These are phyloP conservation scores for Sebastes fasciatus DNA, from an alignment of 2,113 vertebrate genomes.

Conservation along the genomic window DNA sequence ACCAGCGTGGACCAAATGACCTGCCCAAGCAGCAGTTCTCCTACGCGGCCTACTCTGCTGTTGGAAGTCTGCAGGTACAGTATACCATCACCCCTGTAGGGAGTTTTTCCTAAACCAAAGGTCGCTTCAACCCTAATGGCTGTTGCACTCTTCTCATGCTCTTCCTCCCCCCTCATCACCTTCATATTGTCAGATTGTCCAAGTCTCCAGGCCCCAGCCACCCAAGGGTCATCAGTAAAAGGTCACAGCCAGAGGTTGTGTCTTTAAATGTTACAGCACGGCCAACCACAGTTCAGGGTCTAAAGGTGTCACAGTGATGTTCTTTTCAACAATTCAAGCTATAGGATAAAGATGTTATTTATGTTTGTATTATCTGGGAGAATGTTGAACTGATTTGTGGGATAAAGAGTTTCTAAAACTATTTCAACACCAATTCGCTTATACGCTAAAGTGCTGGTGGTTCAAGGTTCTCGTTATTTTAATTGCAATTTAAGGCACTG, in stretches of 20 bases:
- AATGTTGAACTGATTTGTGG: background rate
- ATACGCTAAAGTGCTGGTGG: background rate
- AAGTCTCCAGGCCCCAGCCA: background rate
- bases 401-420: background rate
- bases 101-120: constrained; percentile 32
- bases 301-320: background rate
- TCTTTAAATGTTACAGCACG: constrained; percentile 30
- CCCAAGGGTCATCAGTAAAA: constrained; percentile 20
- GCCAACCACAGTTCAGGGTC: constrained; percentile 8
- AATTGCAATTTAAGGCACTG: background rate
- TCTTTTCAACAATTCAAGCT: background rate
- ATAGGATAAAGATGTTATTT: background rate
- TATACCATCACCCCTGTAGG: background rate
- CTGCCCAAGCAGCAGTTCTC: constrained; percentile 81
- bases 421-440: background rate
- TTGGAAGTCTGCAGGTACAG: constrained; percentile 91
- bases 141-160: background rate
- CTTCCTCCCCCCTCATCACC: background rate
- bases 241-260: constrained; percentile 2
- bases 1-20: constrained; percentile 65
- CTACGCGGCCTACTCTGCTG: constrained; percentile 93
- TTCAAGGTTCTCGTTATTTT: background rate
- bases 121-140: constrained; percentile 13
- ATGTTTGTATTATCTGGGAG: background rate
- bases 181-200: constrained; percentile 4